Evolutionary conservation across 2,113 vertebrate genomes (phyloP), one percentile per base, ranked within the genome.

Genomic region (Cichladusa arquata): DNA sequence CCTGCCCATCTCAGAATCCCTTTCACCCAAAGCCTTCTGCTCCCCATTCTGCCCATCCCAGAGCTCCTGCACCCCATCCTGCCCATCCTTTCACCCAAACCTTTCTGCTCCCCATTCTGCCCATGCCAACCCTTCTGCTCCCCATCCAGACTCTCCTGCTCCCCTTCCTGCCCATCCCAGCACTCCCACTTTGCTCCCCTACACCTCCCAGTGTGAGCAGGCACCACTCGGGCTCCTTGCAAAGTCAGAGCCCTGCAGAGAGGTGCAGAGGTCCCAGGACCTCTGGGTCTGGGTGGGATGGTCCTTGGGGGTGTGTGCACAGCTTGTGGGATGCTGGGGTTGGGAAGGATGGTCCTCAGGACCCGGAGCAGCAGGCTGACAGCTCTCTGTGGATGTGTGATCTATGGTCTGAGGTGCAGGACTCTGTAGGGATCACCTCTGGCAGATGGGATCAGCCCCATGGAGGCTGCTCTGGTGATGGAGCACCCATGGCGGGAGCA

Each of bases 151-250:
- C n/a, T n/a, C n/a, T 24, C 16, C 13, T 31, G 22, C 22, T 12
- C 4, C 11, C 11, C 13, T 0, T 44, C 33, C 61, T 33, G 16
- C 11, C 33, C 58, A 19, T 22, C 9, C 70, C 33, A 61, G 56
- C 0, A 0, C 47, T 83, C n/a, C 19, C 36, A 29, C 16, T 40
- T 26, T 45, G 10, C 29, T 54, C 11, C 16, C n/a, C 24, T 2
- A 2, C 51, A 14, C 19, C 11, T 45, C 60, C 14, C 28, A 38
- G 57, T 5, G 19, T 58, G 26, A 26, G 47, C 47, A 69, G 33
- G 9, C 34, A 28, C 28, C 18, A 0, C 24, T 3, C 11, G 53
- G 47, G 24, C 42, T 29, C 57, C 67, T 65, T 6, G 25, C 66
- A 25, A 6, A 34, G 66, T 12, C 38, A 3, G 6, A 50, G 40